Base-by-base conservation (phyloP, 2,888 invertebrate species). In the Agrotis clavis region DNA sequence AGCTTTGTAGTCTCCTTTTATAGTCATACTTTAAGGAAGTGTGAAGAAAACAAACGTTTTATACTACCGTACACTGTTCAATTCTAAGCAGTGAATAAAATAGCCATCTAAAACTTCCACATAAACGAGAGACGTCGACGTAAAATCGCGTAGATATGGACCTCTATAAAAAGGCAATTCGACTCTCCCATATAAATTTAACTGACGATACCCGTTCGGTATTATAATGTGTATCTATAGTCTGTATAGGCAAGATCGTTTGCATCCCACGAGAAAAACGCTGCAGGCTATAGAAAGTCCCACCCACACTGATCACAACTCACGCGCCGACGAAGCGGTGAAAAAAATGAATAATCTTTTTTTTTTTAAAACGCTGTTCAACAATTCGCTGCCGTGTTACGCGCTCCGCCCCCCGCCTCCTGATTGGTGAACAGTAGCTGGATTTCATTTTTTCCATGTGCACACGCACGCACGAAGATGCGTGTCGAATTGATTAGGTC, bases 211-310 rank as follows among this genome's bases (percentile, higher is more conserved):
- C 79, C 76, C 71, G 70, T 83, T 85, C 67, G 71, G 59, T 82
- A 70, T 81, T 72, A 83, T 86, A 80, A 77, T 84, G 81, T 83
- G 73, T 79, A 83, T n/a, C n/a, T n/a, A n/a, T 81, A 80, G 86
- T 82, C 77, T 79, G 82, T 86, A 86, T 84, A 77, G 82, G 79
- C 84, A 79, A 82, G 86, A 86, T 82, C 86, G 87, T 85, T 87
- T 85, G 84, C 91, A 87, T 91, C 94, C 94, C 93, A 95, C 94
- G 94, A 93, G 91, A 92, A 92, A 90, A 89, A 86, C 86, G 91
- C 94, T 92, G 89, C 90, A 86, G 92, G 95, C 92, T 87, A 90
- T 94, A 95, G 96, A 96, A 95, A 95, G 95, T 95, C 93, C 94
- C 95, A 93, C 96, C 95, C 94, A 95, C 95, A 92, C 92, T 77